Evolutionary conservation across 2,797 vertebrate genomes (phyloP).

Genomic region (Cuculus canorus): DNA sequence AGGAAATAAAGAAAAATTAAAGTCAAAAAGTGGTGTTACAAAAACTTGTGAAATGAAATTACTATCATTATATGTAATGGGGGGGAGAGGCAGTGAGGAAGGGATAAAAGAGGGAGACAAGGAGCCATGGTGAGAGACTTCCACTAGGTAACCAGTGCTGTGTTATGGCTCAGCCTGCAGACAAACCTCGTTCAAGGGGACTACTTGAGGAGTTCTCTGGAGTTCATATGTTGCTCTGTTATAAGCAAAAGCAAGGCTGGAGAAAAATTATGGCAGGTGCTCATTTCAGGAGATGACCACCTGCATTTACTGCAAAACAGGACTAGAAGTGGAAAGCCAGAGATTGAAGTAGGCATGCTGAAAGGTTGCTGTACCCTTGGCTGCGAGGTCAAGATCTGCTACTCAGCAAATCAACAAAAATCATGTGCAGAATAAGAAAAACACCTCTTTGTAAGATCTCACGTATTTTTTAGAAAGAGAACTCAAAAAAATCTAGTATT

Average conservation of each 20-base stretch:
- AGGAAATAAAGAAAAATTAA: background rate
- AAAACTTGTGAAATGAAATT: background rate
- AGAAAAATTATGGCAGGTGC: background rate
- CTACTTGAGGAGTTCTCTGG: fast-evolving
- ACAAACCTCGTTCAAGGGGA: background rate
- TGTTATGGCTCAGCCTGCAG: background rate
- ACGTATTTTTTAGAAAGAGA: background rate
- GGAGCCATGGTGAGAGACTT: background rate
- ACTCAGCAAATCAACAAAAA: background rate
- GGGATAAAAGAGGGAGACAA: background rate
- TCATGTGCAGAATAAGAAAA: background rate
- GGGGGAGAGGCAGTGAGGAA: background rate
- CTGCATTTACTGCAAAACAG: background rate
- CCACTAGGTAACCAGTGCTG: background rate
- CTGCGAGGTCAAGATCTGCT: background rate
- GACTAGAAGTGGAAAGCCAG: background rate
- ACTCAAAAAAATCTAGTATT: background rate
- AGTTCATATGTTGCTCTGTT: background rate
- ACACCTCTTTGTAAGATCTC: background rate
- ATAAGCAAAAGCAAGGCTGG: background rate
- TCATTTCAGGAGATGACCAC: background rate
- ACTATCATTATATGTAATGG: background rate
- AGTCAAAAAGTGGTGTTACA: background rate
- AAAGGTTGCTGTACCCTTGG: background rate
- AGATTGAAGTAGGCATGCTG: background rate